Percentiles rank a stretch among this genome's conserved stretches.
phyloP scores from a whole-genome alignment of 2,113 vertebrate genomes.

The Aythya baeri region DNA sequence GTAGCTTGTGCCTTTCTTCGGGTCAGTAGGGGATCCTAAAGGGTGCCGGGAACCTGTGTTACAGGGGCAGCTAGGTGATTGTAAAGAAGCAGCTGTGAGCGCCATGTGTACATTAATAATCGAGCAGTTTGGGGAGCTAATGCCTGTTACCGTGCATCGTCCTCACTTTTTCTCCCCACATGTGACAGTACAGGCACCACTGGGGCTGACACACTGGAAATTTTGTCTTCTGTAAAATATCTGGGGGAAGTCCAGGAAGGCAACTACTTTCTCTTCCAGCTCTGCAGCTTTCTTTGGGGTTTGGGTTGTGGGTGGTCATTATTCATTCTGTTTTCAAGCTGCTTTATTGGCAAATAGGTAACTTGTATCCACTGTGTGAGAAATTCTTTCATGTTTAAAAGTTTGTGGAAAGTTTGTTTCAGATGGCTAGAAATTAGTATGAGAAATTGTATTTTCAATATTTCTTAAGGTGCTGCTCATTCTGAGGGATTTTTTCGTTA shows the following conservation, averaged over 20 bases:
- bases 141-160: not conserved
- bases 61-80: rapidly evolving
- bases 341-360: not conserved
- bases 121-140: not conserved
- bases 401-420: not conserved
- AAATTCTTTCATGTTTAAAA: not conserved
- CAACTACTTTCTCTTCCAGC: not conserved
- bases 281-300: not conserved
- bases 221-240: not conserved
- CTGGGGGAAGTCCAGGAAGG: not conserved
- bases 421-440: not conserved
- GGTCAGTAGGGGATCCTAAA: not conserved
- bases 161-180: not conserved
- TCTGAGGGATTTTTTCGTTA: not conserved
- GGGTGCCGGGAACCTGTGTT: not conserved
- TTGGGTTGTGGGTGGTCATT: not conserved
- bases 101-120: not conserved
- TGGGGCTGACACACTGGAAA: not conserved
- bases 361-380: not conserved
- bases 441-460: not conserved
- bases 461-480: not conserved
- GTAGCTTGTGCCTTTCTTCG: not conserved
- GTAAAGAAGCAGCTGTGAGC: not conserved
- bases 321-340: not conserved
- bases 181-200: not conserved